A percentile compares a stretch with the other conserved stretches of the same genome.
These are phyloP conservation scores for Norana najaformis DNA, from an alignment of 2,888 invertebrate species.

Conservation along the genomic window DNA sequence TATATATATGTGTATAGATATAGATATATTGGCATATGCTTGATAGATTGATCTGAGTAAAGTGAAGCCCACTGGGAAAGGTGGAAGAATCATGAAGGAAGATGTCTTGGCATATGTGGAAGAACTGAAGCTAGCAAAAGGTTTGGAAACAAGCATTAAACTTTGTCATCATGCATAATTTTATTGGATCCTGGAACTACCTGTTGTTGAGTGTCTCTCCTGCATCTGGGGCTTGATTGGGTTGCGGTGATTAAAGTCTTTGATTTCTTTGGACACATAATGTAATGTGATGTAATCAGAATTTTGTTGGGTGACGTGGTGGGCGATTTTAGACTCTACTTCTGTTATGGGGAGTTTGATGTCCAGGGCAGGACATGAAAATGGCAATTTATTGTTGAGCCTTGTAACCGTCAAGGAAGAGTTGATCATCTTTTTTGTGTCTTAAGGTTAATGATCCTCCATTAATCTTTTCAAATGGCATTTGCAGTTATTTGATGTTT, in stretches of 20 bases:
- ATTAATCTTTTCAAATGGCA: too few species aligned
- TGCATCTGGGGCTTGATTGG: too few species aligned
- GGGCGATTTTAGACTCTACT: too few species aligned
- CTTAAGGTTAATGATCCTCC: neutral
- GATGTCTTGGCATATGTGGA: conserved; percentile 78
- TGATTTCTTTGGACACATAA: neutral
- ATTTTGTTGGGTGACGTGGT: too few species aligned
- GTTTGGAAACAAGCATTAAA: neutral
- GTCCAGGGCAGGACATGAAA: too few species aligned
- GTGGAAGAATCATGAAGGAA: conserved; percentile 90
- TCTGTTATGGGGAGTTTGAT: too few species aligned
- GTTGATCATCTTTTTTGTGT: neutral
- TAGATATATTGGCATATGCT: too few species aligned
- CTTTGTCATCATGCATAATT: neutral
- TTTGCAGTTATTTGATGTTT: neutral
- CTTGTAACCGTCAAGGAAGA: neutral
- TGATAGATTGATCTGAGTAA: conserved; percentile 72
- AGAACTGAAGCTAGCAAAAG: conserved; percentile 42
- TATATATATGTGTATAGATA: too few species aligned
- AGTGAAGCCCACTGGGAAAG: conserved; percentile 71
- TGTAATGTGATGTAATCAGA: too few species aligned
- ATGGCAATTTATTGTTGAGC: too few species aligned
- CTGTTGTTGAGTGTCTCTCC: too few species aligned
- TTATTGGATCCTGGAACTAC: neutral
- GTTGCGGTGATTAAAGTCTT: neutral